Evolutionary conservation across 2,888 invertebrate species (phyloP).

Genomic region (Ectemnius cavifrons): DNA sequence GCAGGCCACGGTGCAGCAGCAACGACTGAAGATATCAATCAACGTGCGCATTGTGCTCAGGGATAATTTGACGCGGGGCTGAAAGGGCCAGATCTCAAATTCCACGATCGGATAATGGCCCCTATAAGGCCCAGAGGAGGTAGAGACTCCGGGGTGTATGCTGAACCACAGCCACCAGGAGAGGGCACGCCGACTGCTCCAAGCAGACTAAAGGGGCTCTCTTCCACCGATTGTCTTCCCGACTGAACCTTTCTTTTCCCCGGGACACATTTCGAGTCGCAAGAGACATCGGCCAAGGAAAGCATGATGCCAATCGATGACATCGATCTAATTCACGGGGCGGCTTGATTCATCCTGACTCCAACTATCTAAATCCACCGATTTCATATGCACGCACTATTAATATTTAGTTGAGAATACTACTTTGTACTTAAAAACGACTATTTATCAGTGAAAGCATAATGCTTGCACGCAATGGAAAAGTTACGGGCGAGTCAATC

Average conservation of each 20-base stretch:
- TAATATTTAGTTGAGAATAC: too few relatives aligned
- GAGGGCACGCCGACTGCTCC: constrained; percentile 25
- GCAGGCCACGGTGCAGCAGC: constrained; percentile 60
- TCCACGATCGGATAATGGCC: constrained; percentile 74
- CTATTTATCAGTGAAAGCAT: too few relatives aligned
- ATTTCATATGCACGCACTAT: too few relatives aligned
- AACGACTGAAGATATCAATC: constrained; percentile 76
- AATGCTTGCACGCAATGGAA: too few relatives aligned
- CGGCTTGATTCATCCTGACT: constrained; percentile 32
- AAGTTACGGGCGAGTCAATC: constrained; percentile 8
- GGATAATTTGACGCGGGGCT: constrained; percentile 76
- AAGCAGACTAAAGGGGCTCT: constrained; percentile 10
- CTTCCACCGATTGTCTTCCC: constrained; percentile 41
- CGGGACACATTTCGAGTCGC: constrained; percentile 39
- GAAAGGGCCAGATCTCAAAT: constrained; percentile 75
- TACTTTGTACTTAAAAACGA: too few relatives aligned
- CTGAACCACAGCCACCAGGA: constrained; percentile 52
- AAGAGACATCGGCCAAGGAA: constrained; percentile 27
- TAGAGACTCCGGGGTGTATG: constrained; percentile 45
- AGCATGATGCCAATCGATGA: constrained; percentile 40
- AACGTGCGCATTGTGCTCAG: constrained; percentile 74
- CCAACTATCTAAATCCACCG: constrained; percentile 11
- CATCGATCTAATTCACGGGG: constrained; percentile 46
- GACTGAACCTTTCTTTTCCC: constrained; percentile 34
- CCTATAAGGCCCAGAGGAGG: constrained; percentile 57